Evolutionary conservation across 2,113 vertebrate genomes (phyloP).

Genomic region (Etheostoma spectabile): DNA sequence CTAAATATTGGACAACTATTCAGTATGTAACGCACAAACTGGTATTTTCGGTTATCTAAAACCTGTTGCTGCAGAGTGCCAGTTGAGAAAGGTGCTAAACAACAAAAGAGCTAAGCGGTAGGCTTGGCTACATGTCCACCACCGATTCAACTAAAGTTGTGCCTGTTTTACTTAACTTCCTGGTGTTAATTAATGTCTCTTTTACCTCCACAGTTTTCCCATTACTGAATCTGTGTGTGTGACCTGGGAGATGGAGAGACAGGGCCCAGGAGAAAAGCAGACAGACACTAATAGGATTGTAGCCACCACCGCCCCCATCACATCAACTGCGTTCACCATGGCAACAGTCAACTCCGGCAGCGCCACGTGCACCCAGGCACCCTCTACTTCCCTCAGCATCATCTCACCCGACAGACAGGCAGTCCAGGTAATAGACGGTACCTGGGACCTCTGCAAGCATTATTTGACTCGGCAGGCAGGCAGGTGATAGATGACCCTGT

Average conservation of each 20-base stretch:
- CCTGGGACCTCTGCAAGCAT: neutral
- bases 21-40: neutral
- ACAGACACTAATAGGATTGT: conserved; percentile 82
- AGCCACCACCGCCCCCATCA: conserved; percentile 50
- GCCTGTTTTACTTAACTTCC: neutral
- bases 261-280: conserved; percentile 81
- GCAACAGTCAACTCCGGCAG: conserved; percentile 81
- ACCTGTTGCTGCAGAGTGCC: neutral
- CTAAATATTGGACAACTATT: neutral
- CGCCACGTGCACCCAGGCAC: conserved; percentile 82
- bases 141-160: neutral
- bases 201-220: conserved; percentile 63
- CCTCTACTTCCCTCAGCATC: conserved; percentile 89
- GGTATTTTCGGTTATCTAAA: neutral
- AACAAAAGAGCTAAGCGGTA: neutral
- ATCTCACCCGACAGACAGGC: conserved; percentile 89
- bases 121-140: neutral
- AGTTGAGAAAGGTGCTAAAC: neutral
- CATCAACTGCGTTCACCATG: conserved; percentile 83
- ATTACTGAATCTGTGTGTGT: conserved; percentile 49
- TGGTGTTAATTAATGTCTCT: conserved; percentile 4
- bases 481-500: conserved; percentile 78
- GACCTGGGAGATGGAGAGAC: conserved; percentile 69
- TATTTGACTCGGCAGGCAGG: conserved; percentile 81
- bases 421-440: conserved; percentile 87